These are phyloP conservation scores for Bufo bufo DNA, from an alignment of 2,113 vertebrate genomes.

Conservation along the genomic window DNA sequence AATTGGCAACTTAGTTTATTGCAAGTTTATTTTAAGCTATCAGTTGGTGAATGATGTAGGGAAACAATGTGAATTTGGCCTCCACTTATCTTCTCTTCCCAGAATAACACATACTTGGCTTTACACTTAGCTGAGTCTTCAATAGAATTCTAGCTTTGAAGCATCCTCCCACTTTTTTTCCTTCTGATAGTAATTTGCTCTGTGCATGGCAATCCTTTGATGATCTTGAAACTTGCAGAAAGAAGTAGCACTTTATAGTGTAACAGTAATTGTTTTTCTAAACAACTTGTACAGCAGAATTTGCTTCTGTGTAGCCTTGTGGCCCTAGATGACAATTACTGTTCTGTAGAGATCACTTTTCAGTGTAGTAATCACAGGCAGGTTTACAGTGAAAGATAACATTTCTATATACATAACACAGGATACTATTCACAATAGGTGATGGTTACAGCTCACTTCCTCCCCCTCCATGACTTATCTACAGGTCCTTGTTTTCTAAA, in stretches of 20 bases:
- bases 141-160: constrained; percentile 64
- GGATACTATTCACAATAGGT: no score
- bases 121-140: constrained; percentile 64
- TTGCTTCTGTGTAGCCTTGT: no score
- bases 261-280: no score
- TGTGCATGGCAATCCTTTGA: background rate
- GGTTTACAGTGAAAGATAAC: no score
- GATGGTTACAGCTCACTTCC: no score
- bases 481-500: no score
- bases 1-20: constrained; percentile 56
- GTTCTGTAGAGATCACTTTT: no score
- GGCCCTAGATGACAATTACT: no score
- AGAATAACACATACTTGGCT: constrained; percentile 70
- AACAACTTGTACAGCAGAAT: no score
- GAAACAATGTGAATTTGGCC: constrained; percentile 67
- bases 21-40: constrained; percentile 68
- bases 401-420: no score
- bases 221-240: background rate
- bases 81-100: constrained; percentile 70
- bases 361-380: no score
- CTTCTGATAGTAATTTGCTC: background rate
- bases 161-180: background rate
- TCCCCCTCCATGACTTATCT: no score
- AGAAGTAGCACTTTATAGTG: background rate
- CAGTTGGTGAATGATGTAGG: constrained; percentile 62